phyloP scores from a whole-genome alignment of 2,888 invertebrate species.

The Euplexia lucipara region DNA sequence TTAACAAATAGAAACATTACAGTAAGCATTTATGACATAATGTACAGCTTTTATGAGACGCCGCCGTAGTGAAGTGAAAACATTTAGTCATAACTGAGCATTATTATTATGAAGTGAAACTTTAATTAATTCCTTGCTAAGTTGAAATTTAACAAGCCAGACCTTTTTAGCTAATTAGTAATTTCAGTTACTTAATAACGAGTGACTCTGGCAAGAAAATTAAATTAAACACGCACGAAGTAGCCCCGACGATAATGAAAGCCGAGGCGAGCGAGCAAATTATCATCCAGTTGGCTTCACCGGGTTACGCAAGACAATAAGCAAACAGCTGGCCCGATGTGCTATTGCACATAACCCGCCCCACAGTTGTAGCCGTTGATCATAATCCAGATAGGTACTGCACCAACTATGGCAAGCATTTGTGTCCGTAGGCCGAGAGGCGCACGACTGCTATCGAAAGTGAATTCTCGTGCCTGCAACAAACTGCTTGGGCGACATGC shows the following conservation, averaged over 20 bases:
- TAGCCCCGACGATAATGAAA: conserved; percentile 83
- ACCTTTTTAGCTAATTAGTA: conserved; percentile 69
- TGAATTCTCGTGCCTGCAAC: conserved; percentile 82
- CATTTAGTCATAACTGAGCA: not conserved
- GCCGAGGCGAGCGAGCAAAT: conserved; percentile 85
- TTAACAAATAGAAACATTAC: no score
- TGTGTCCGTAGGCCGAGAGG: conserved; percentile 82
- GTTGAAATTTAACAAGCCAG: conserved; percentile 39
- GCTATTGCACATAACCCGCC: conserved; percentile 82
- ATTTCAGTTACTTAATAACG: conserved; percentile 72
- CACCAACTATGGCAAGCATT: conserved; percentile 82
- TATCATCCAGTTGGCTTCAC: conserved; percentile 86
- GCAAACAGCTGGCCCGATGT: conserved; percentile 84
- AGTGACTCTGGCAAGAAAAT: conserved; percentile 79
- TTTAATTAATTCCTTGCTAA: conserved; percentile 34
- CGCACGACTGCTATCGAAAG: conserved; percentile 87
- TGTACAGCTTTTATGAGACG: not conserved
- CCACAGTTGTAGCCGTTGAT: conserved; percentile 83
- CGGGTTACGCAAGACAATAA: conserved; percentile 87
- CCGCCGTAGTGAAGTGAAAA: no score
- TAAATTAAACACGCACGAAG: conserved; percentile 88
- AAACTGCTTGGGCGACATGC: conserved; percentile 80
- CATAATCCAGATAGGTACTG: conserved; percentile 88
- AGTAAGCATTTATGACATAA: not conserved
- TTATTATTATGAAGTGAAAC: conserved; percentile 20